phyloP scores from a whole-genome alignment of 2,113 vertebrate species.

The Labrus mixtus region DNA sequence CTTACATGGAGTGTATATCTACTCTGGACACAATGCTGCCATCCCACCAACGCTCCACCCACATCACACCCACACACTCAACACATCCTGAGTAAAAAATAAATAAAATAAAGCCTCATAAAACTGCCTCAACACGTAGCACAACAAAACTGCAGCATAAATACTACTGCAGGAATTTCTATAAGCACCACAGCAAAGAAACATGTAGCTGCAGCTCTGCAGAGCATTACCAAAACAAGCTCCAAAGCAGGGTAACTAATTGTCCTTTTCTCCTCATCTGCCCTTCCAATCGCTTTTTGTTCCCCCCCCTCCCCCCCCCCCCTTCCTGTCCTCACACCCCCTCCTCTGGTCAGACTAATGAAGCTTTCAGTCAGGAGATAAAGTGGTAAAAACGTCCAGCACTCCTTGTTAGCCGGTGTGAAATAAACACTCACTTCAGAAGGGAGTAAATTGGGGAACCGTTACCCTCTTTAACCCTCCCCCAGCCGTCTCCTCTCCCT shows the following conservation, averaged over 20 bases:
- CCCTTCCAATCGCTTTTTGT: constrained; percentile 13
- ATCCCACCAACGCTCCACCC: constrained; percentile 5
- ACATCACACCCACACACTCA: constrained; percentile 26
- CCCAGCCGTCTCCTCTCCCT: constrained; percentile 18
- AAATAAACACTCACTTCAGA: constrained; percentile 51
- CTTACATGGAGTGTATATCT: constrained; percentile 58
- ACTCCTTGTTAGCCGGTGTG: constrained; percentile 60
- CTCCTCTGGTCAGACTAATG: constrained; percentile 33
- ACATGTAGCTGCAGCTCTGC: not conserved
- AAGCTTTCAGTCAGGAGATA: constrained; percentile 45
- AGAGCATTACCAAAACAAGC: constrained; percentile 22
- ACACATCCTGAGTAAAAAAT: constrained; percentile 51
- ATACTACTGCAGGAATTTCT: constrained; percentile 31
- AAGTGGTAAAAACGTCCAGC: constrained; percentile 36
- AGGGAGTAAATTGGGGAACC: constrained; percentile 18
- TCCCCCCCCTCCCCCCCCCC: not conserved
- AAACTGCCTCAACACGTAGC: constrained; percentile 64
- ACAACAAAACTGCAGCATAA: constrained; percentile 36
- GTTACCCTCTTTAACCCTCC: constrained; percentile 12
- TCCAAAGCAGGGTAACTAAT: constrained; percentile 50
- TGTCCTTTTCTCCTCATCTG: not conserved
- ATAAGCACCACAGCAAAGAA: constrained; percentile 4
- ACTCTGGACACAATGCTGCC: constrained; percentile 21
- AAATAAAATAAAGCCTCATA: constrained; percentile 61
- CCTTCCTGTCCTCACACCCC: constrained; percentile 20